Percentiles rank a stretch among this genome's conserved stretches.
Conservation (phyloP, 2,797 vertebrate species). For the Bradypus variegatus region DNA sequence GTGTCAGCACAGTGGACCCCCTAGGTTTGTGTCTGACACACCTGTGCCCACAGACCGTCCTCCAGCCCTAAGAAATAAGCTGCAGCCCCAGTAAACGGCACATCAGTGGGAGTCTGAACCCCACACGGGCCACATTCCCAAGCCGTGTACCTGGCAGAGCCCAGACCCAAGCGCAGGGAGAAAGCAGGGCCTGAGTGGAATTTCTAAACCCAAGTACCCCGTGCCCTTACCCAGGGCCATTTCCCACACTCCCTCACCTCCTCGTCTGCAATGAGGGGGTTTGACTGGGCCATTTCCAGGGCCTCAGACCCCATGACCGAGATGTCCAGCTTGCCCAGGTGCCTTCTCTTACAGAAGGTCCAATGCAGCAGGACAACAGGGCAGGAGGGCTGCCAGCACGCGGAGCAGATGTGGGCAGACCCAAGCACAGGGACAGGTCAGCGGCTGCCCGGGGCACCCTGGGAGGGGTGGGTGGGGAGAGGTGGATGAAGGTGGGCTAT, state of each 20-base stretch:
- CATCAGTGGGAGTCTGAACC: not conserved
- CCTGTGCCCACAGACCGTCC: not conserved
- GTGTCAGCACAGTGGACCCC: too few species aligned
- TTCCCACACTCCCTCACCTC: too few species aligned
- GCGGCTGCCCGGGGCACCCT: not conserved
- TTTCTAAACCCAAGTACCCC: too few species aligned
- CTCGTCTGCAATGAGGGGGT: not conserved
- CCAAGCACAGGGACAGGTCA: not conserved
- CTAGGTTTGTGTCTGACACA: too few species aligned
- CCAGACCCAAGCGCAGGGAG: not conserved
- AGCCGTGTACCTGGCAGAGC: not conserved
- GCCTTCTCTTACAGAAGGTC: not conserved
- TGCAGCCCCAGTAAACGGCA: too few species aligned
- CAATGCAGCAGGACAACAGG: not conserved
- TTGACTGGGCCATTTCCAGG: not conserved
- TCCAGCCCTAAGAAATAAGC: not conserved
- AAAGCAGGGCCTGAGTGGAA: not conserved
- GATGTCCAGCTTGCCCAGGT: too few species aligned
- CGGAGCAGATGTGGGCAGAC: too few species aligned
- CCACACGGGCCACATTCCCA: not conserved
- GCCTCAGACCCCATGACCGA: not conserved
- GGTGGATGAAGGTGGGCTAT: not conserved
- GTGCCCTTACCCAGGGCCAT: not conserved
- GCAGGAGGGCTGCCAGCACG: not conserved
- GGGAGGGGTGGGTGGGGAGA: not conserved